phyloP scores from a whole-genome alignment of 2,113 vertebrate species.

The Suricata suricatta region DNA sequence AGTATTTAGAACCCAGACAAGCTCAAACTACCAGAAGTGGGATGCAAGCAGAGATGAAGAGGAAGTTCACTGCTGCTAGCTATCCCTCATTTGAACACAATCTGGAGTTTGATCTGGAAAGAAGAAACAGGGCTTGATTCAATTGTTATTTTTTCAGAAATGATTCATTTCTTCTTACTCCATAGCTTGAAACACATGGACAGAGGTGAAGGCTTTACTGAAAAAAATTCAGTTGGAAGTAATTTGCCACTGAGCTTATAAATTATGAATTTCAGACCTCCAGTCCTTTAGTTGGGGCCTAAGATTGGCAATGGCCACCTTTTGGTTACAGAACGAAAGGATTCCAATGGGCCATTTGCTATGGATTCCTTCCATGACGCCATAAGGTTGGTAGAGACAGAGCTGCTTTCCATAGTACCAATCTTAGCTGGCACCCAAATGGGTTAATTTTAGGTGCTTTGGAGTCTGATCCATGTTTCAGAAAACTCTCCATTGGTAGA shows the following conservation, averaged over 20 bases:
- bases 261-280: slow-evolving; percentile 54
- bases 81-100: slow-evolving; percentile 56
- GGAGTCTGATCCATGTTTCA: background rate
- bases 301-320: background rate
- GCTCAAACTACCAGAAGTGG: background rate
- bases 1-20: slow-evolving; percentile 30
- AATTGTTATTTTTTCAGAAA: slow-evolving; percentile 80
- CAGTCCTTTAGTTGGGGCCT: background rate
- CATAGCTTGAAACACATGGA: slow-evolving; percentile 80
- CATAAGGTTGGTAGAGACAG: background rate
- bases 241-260: slow-evolving; percentile 58
- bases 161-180: slow-evolving; percentile 82
- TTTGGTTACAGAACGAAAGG: background rate
- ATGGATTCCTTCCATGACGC: background rate
- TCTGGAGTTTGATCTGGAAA: background rate
- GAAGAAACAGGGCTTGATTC: slow-evolving; percentile 48
- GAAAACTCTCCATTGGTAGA: background rate
- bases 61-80: slow-evolving; percentile 45
- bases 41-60: slow-evolving; percentile 42
- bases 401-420: background rate
- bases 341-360: background rate
- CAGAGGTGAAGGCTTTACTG: slow-evolving; percentile 75
- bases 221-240: slow-evolving; percentile 69
- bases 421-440: background rate
- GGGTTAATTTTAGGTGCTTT: background rate